Evolutionary conservation across 2,113 vertebrate species (phyloP), one percentile per base, ranked within the genome.

Genomic region (Menura novaehollandiae): DNA sequence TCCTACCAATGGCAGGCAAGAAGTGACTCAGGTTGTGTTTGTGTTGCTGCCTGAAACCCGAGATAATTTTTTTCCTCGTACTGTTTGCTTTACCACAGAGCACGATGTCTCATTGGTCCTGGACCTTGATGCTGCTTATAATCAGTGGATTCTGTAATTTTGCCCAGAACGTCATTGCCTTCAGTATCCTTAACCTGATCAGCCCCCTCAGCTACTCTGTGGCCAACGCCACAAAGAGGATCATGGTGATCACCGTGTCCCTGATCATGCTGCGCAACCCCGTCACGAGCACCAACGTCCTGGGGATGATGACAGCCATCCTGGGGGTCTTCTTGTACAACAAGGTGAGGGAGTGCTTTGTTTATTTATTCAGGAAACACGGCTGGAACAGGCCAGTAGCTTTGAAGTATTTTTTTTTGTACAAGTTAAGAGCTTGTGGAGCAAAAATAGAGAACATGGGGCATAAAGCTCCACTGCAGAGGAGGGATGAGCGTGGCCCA

Each of bases 91-190:
- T 3, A n/a, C 37, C 23, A 1, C 96, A 99, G 99, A 93, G 98
- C 16, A 98, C 98, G 0, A 28, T 99, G 79, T 97, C 98, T 6
- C 98, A 96, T n/a, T 99, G 98, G 98, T 97, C 98, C 18, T 98
- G 99, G 93, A 99, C 99, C 1, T 93, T 99, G 13, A 75, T 99
- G 96, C 98, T 99, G 49, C 98, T 99, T 18, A 97, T 99, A 30
- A 98, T 99, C 97, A 99, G 99, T 6, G 99, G 99, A 11, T 99
- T 99, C 97, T 99, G 99, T 95, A 99, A 99, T 97, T 99, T 99
- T 39, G 99, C 99, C 47, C 99, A 99, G 97, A 99, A 99, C 0
- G 99, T 99, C 73, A 99, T 99, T 17, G 99, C 99, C 85, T 99
- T 99, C 97, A 99, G 99, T 37, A 98, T 99, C 39, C 98, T 99